Base-by-base conservation (phyloP, 2,113 vertebrate genomes). In the Rhea pennata region DNA sequence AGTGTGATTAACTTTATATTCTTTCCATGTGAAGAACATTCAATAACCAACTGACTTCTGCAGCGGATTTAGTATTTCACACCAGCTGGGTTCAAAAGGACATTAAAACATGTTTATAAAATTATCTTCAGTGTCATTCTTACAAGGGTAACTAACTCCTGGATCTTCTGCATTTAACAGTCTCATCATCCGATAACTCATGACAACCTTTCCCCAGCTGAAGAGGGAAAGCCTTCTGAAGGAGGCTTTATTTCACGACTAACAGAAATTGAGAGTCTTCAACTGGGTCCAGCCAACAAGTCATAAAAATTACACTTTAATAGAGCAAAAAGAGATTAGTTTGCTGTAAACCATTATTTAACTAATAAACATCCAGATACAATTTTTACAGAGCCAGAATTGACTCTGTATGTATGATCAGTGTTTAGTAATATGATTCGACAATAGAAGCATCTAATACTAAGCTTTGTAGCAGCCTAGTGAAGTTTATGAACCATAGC, bases 361-460 rank as follows among this genome's bases (percentile, higher is more conserved):
- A 14, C 46, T 31, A 36, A 59, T 50, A 27, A 66, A 4, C 29
- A n/a, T 10, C 4, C 44, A 70, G 40, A 36, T 27, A 3, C 14
- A 58, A 36, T 1, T 6, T 48, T 0, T 46, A 44, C 48, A 69
- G 78, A 46, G 76, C 64, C 42, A 54, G 66, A 87, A 87, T 0
- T 22, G 36, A 54, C 22, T 78, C 54, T 0, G 2, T 9, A 66
- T 4, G 0, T 17, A 16, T 0, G 1, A 53, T 10, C 33, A 36
- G 6, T 1, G 6, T 66, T 66, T 46, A 48, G 44, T 23, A 51
- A 42, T 4, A n/a, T 5, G 53, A 44, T 58, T 77, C 58, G 29
- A 77, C 74, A 92, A 23, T 14, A 1, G 48, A 77, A 80, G n/a
- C 33, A 71, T 42, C 21, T 15, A 65, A 24, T 12, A 54, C 29